These are phyloP conservation scores for Panagrolaimus sp. DNA, from an alignment of 1,140 invertebrate genomes.

Conservation along the genomic window DNA sequence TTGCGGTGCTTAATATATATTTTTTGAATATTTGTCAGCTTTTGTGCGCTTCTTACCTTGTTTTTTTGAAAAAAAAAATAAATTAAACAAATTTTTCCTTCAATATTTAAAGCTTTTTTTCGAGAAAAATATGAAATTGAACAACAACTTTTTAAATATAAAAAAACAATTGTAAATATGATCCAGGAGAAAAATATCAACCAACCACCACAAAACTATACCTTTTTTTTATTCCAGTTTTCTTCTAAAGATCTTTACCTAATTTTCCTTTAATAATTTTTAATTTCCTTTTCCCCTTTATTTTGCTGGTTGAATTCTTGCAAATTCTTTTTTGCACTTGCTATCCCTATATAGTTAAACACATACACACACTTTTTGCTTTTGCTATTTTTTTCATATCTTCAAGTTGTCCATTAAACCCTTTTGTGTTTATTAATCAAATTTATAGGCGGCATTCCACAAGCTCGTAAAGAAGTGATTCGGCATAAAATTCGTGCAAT, in stretches of 20 bases:
- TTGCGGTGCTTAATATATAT: too few relatives aligned
- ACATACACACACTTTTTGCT: conserved; percentile 11
- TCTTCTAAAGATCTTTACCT: not conserved
- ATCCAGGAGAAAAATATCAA: too few relatives aligned
- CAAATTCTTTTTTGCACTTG: conserved; percentile 12
- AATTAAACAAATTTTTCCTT: too few relatives aligned
- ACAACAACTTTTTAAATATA: not conserved
- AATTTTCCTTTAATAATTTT: conserved; percentile 26
- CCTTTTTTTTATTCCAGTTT: conserved; percentile 1
- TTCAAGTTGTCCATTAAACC: not conserved
- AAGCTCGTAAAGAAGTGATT: conserved; percentile 96
- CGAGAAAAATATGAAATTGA: not conserved
- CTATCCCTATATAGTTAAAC: conserved; percentile 1
- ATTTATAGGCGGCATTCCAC: conserved; percentile 73
- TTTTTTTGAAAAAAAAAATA: too few relatives aligned
- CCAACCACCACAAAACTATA: too few relatives aligned
- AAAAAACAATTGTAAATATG: not conserved
- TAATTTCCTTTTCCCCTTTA: too few relatives aligned
- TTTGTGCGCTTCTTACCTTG: too few relatives aligned
- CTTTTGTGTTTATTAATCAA: conserved; percentile 31
- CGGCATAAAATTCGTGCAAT: conserved; percentile 98
- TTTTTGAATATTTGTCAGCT: too few relatives aligned
- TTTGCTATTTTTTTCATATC: conserved; percentile 15
- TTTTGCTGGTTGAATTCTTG: not conserved
- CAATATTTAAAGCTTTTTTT: too few relatives aligned